A percentile compares a stretch with the other conserved stretches of the same genome.
Conservation (phyloP, 2,888 invertebrate genomes). For the Herminia tarsipennalis region DNA sequence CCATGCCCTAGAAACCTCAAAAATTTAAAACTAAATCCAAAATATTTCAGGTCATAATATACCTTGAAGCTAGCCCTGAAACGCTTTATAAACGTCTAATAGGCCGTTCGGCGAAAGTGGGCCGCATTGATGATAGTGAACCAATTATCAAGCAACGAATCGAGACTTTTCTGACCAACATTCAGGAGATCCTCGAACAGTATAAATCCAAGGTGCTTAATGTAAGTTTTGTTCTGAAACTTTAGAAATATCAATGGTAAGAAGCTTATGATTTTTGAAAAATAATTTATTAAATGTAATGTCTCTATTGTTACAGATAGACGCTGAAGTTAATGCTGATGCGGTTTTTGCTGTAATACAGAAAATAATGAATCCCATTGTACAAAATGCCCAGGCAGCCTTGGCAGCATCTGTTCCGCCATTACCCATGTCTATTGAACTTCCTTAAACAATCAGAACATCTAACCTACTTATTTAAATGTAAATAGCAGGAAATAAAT, state of each 20-base stretch:
- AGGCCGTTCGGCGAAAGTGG: slow-evolving; percentile 91
- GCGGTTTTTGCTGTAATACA: slow-evolving; percentile 1
- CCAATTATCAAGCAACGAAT: slow-evolving; percentile 96
- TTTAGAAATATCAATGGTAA: too few relatives aligned
- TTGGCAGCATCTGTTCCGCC: neutral
- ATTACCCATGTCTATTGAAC: neutral
- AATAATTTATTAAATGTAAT: too few relatives aligned
- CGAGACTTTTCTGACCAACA: slow-evolving; percentile 95
- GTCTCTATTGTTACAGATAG: slow-evolving; percentile 8
- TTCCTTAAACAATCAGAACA: neutral
- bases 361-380: slow-evolving; percentile 4
- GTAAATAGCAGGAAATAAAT: too few relatives aligned
- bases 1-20: too few relatives aligned
- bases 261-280: too few relatives aligned
- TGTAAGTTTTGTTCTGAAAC: neutral
- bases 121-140: slow-evolving; percentile 97
- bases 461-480: too few relatives aligned
- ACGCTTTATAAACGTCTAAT: slow-evolving; percentile 91
- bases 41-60: slow-evolving; percentile 86
- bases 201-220: neutral
- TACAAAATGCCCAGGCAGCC: neutral
- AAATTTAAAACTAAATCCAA: too few relatives aligned
- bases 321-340: neutral
- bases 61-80: slow-evolving; percentile 93
- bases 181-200: slow-evolving; percentile 90